Evolutionary conservation across 2,888 invertebrate genomes (phyloP), one percentile per base, ranked within the genome.

Genomic region (Miltochrista miniata): DNA sequence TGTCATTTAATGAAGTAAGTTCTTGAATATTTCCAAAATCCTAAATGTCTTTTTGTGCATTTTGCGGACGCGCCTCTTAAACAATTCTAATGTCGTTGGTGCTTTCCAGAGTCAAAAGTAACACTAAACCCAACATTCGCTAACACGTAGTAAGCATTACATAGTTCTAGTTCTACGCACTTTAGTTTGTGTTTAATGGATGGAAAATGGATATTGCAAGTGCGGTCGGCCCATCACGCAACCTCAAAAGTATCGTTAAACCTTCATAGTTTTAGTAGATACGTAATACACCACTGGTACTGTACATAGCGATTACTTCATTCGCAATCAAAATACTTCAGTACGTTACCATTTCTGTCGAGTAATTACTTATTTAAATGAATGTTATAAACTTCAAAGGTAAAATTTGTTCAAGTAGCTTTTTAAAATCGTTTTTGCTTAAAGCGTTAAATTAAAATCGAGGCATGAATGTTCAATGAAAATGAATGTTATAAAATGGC

Each of bases 381-480:
- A 64, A 69, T 72, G 70, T 68, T 57, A 57, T 59, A 53, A 64
- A 66, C 61, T 67, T 64, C 54, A 51, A 47, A 51, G 36, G 41
- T 49, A 44, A 24, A 65, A 61, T 70, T 66, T 62, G 67, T 58
- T 61, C 56, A 56, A 45, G 48, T 39, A 54, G 68, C 62, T 61
- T 45, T 74, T 65, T 44, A 8, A 51, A 53, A 37, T 51, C 45
- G 57, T 59, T 67, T 68, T 67, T 56, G 54, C 71, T 67, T n/a
- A 59, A 59, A 62, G 56, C 51, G 48, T 33, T 59, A 56, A 70
- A 72, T 72, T 64, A 46, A 59, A 56, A 59, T 54, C 62, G 63
- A 64, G 62, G 58, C 54, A 62, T 46, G 65, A 72, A 70, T 72
- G 69, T 72, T 60, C 10, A 71, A 70, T 72, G 73, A 72, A 71